phyloP scores from a whole-genome alignment of 2,888 invertebrate species.

The Cheilosia variabilis region DNA sequence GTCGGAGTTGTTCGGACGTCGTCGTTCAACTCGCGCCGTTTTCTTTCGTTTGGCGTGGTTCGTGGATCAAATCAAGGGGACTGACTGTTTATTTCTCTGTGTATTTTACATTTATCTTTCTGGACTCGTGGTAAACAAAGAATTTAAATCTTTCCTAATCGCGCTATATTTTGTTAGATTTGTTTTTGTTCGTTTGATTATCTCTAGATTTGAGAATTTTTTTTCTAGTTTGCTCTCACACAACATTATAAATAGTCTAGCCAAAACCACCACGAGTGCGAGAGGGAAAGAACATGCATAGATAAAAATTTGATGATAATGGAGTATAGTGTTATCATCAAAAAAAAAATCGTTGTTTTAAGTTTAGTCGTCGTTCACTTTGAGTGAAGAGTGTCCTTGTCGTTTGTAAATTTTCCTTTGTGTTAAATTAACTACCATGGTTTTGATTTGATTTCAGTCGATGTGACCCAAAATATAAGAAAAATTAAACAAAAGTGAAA shows the following conservation, averaged over 20 bases:
- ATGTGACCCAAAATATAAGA: not conserved
- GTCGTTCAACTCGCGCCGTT: conserved; percentile 10
- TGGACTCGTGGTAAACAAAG: conserved; percentile 52
- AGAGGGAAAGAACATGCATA: no score
- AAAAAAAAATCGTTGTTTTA: not conserved
- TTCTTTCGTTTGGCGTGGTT: conserved; percentile 22
- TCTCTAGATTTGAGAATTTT: not conserved
- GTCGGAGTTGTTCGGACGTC: conserved; percentile 57
- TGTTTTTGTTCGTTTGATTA: not conserved
- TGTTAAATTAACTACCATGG: not conserved
- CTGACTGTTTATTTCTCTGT: conserved; percentile 41
- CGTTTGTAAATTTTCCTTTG: not conserved
- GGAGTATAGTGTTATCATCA: no score
- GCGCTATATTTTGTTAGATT: conserved; percentile 6
- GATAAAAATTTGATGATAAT: no score
- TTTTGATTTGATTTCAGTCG: not conserved
- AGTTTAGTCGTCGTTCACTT: not conserved
- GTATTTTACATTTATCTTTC: conserved; percentile 2
- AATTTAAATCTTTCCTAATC: not conserved
- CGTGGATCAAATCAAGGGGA: not conserved
- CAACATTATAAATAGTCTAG: not conserved
- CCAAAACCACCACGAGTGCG: not conserved
- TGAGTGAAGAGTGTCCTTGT: not conserved
- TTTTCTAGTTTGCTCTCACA: not conserved
- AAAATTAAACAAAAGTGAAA: not conserved